Evolutionary conservation across 2,797 vertebrate genomes (phyloP), one percentile per base, ranked within the genome.

Genomic region (Oryzias dopingdopingensis): DNA sequence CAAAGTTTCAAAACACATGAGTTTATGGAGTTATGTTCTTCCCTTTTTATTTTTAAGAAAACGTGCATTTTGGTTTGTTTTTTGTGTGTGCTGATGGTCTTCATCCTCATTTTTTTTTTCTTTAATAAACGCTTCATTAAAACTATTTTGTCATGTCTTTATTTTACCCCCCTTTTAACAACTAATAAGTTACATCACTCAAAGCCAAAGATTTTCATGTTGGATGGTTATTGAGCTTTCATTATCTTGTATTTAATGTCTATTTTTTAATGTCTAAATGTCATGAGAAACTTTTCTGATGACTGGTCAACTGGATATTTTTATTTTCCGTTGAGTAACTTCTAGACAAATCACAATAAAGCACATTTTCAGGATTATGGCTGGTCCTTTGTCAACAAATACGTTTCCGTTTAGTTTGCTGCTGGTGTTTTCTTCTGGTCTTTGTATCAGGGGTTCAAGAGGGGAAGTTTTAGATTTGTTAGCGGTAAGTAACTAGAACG

Each of bases 261-360:
- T 26, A 14, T 43, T 45, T 29, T 29, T 29, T 6, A 29, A 48
- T 59, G 23, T 20, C 15, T 49, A 53, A 4, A 70, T 59, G 52
- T 47, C 22, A 57, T 12, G 63, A 72, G 72, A 80, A 79, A 72
- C 29, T 69, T 72, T 37, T 37, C 32, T 12, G 32, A 37, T 37
- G 58, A 48, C 69, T 48, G 79, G 58, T 68, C 48, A 67, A 68
- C 59, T 69, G 72, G 64, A 76, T 81, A 72, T 71, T 73, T 80
- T 37, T 13, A 13, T 37, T 80, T 77, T 58, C 56, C 24, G n/a
- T 75, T 60, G 50, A 70, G 74, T 79, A 86, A 72, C 64, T 84
- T 80, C 55, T 46, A 80, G 64, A 80, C 49, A 53, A 77, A 65
- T 86, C 79, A 83, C 79, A 92, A 90, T 92, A 92, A 92, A 92